Evolutionary conservation across 2,113 vertebrate species (phyloP), one percentile per base, ranked within the genome.

Genomic region (Passer montanus): DNA sequence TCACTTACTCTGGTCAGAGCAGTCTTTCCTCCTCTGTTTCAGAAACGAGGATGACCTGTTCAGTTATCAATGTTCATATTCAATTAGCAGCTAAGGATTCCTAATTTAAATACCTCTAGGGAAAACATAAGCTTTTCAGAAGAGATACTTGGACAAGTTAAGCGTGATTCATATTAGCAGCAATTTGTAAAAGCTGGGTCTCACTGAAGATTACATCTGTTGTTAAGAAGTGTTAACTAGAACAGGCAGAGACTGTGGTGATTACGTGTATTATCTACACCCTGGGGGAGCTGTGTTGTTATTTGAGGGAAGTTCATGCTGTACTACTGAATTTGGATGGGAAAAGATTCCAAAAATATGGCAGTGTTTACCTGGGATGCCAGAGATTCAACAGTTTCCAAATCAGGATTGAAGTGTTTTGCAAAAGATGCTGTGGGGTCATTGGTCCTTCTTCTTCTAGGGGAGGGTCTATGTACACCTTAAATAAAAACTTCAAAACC

Each of bases 151-250:
- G 96, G 85, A 75, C 78, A 94, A 97, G 90, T 96, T 97, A 97
- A 96, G 47, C 14, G 2, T 97, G 95, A 97, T 98, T 97, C 96
- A 89, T 97, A 94, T 94, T 97, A 95, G 82, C 90, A 89, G 72
- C 79, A 97, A 94, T 94, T 88, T 96, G 91, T 94, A 95, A 90
- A 95, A 93, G 79, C 94, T 97, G 93, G 63, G 83, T 97, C 97
- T 98, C 94, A 96, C 94, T 97, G 96, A 96, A 96, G 64, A 96
- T 94, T 93, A 84, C 75, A 95, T 97, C 95, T 96, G 79, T 84
- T 97, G 86, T 84, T 90, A 92, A 92, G 55, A 85, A 94, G 55
- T 69, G 66, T 96, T 96, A 96, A 88, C 87, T 70, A 92, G 72
- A 95, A 88, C 50, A 93, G 60, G 43, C 91, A 94, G 79, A 83